phyloP scores from a whole-genome alignment of 2,113 vertebrate genomes.

The Pseudonaja textilis region DNA sequence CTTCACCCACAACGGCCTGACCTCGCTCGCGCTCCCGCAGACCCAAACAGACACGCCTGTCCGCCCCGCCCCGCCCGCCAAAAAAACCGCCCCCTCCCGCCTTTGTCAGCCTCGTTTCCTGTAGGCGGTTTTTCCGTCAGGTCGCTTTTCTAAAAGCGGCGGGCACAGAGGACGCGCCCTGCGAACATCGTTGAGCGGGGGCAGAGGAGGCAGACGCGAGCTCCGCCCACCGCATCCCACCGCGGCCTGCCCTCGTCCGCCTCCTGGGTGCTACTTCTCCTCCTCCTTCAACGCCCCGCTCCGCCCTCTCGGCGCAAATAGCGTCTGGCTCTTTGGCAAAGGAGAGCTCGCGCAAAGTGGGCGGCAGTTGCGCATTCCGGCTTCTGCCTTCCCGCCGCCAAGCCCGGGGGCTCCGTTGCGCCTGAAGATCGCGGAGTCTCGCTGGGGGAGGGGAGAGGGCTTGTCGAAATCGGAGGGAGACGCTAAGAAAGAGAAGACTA shows the following conservation, averaged over 20 bases:
- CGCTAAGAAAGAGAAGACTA: not conserved
- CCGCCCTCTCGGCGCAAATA: not conserved
- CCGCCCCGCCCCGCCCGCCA: not conserved
- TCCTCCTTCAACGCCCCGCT: constrained; percentile 29
- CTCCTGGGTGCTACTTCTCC: not conserved
- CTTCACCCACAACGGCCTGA: not conserved
- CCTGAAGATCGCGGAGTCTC: not conserved
- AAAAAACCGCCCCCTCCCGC: not conserved
- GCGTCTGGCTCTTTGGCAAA: not conserved
- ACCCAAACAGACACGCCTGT: not conserved
- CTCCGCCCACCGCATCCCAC: constrained; percentile 1
- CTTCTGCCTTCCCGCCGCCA: constrained; percentile 37
- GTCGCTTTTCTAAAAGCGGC: constrained; percentile 24
- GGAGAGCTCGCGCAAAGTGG: not conserved
- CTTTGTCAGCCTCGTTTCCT: not conserved
- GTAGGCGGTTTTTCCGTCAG: constrained; percentile 11
- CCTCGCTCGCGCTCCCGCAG: not conserved
- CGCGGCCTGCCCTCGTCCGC: constrained; percentile 25
- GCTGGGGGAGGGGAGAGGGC: not conserved
- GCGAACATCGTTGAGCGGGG: not conserved
- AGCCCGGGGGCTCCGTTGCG: not conserved
- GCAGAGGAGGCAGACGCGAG: constrained; percentile 29
- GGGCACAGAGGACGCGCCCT: constrained; percentile 14
- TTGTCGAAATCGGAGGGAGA: not conserved
- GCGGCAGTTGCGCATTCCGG: not conserved